Conservation (phyloP, 2,888 invertebrate species). For the Odontocolon sp. region DNA sequence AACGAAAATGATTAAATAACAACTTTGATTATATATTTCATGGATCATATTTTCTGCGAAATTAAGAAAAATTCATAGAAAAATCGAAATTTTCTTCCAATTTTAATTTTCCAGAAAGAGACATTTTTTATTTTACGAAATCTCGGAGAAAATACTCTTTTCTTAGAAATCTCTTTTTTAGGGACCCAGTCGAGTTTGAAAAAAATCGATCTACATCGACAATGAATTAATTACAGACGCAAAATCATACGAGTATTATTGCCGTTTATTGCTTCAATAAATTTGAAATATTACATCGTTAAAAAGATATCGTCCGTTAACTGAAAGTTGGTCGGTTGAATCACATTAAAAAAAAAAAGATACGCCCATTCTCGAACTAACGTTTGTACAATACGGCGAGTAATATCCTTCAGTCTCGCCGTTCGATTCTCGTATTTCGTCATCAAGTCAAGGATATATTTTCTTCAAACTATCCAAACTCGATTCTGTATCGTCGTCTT, state of each 20-base stretch:
- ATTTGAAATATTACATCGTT: constrained; percentile 67
- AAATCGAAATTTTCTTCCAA: no score
- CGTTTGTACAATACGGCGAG: constrained; percentile 54
- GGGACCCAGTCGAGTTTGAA: no score
- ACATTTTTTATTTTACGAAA: no score
- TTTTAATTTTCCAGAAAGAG: no score
- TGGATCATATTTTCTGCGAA: no score
- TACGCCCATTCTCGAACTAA: constrained; percentile 43
- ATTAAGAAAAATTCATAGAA: no score
- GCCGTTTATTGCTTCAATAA: constrained; percentile 68
- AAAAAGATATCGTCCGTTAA: constrained; percentile 70
- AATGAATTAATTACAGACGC: no score
- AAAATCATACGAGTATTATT: constrained; percentile 35
- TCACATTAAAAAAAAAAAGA: constrained; percentile 55
- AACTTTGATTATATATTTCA: no score
- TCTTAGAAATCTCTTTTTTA: no score
- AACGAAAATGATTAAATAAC: not conserved
- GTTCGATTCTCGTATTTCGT: constrained; percentile 57
- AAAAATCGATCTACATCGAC: not conserved
- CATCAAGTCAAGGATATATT: constrained; percentile 27
- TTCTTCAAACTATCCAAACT: constrained; percentile 18
- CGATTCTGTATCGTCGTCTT: constrained; percentile 27
- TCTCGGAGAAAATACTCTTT: no score
- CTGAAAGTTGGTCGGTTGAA: constrained; percentile 59
- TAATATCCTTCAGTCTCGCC: not conserved